A percentile compares a stretch with the other conserved stretches of the same genome.
phyloP scores from a whole-genome alignment of 2,113 vertebrate genomes.

The Rhinopomastus cyanomelas region DNA sequence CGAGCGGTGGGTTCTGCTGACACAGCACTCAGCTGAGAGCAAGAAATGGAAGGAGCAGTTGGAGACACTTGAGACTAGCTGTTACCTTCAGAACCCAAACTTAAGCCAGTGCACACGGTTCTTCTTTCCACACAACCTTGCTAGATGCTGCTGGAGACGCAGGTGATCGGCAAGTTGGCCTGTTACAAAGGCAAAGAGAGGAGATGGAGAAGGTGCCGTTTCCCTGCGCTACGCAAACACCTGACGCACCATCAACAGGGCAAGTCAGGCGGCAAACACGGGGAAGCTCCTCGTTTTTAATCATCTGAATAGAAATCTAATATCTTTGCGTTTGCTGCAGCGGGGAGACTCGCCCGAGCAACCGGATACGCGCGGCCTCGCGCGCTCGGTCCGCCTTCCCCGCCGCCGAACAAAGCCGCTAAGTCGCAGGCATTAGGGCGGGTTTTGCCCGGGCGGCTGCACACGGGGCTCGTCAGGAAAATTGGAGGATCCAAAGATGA shows the following conservation, averaged over 20 bases:
- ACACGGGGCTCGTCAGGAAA: constrained; percentile 58
- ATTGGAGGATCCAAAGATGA: constrained; percentile 45
- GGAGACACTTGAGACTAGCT: no score
- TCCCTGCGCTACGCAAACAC: no score
- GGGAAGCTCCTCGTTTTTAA: no score
- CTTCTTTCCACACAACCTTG: neutral
- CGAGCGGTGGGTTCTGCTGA: no score
- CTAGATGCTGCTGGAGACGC: neutral
- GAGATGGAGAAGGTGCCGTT: no score
- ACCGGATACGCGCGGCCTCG: constrained; percentile 73
- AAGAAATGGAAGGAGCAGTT: no score
- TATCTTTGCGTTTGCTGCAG: constrained; percentile 78
- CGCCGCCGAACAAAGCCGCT: constrained; percentile 64
- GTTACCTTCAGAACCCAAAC: neutral
- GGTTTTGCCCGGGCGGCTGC: constrained; percentile 55
- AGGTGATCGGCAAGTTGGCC: neutral
- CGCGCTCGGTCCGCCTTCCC: constrained; percentile 71
- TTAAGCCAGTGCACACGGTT: no score
- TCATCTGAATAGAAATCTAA: constrained; percentile 80
- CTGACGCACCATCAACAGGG: no score
- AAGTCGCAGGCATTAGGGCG: constrained; percentile 66
- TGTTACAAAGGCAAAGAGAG: no score
- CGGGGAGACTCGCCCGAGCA: constrained; percentile 71
- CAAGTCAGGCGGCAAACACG: no score
- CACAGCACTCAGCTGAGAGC: no score